Base-by-base conservation (phyloP, 64 coral and sea anemone species). In the Montipora capricornis region DNA sequence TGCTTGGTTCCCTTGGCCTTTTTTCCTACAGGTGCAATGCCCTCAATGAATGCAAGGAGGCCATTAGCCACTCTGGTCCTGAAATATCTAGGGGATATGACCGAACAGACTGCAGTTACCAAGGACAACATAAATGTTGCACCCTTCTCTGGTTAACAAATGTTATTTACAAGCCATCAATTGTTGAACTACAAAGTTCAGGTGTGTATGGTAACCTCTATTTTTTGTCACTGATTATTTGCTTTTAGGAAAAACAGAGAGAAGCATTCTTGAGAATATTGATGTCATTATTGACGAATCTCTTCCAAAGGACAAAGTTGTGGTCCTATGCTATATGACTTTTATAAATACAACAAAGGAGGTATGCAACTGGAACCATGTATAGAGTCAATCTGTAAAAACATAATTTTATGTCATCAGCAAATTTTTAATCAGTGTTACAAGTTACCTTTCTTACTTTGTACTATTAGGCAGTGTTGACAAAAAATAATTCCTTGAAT, bases 101-200 rank as follows among this genome's bases (percentile, higher is more conserved):
- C 8, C 8, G 60, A 64, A 74, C 47, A 90, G 48, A 91, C 89
- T 68, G 89, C 78, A 22, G 89, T 91, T 49, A 71, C 49, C 37
- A 91, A 91, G 89, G 22, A 90, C 4, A 70, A 90, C 19, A 80
- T 80, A n/a, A 62, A 11, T 58, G 59, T 90, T 90, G 47, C n/a
- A 5, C 80, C 75, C 16, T 79, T 90, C 15, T 90, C 88, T 55
- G 52, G 52, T 55, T 2, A 26, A 6, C 12, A 59, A 6, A 68
- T 68, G 6, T 55, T 55, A 6, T 55, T 55, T 5, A 10, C 26
- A 53, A 53, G 8, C 26, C 26, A 26, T 26, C 26, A 26, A 26
- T 26, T 26, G 26, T 26, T 26, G 51, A 1, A 53, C 26, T 26
- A 26, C 26, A 26, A 26, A 26, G 26, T 26, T 6, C 15, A 6